Evolutionary conservation across 1,140 invertebrate genomes (phyloP).

Genomic region (Trichoplusia ni): DNA sequence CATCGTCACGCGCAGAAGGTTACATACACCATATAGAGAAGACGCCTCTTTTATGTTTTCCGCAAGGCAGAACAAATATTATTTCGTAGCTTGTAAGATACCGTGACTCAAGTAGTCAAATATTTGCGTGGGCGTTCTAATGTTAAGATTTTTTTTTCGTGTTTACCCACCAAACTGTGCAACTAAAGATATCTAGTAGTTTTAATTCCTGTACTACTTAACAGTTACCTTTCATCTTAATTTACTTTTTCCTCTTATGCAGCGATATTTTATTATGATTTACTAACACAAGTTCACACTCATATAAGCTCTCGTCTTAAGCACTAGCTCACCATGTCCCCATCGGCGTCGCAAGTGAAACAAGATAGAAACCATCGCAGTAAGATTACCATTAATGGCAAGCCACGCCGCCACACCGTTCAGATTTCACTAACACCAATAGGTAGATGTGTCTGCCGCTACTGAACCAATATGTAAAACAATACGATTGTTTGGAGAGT

Average conservation of each 20-base stretch:
- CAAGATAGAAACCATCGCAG: slow-evolving; percentile 12
- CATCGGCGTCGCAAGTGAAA: not conserved
- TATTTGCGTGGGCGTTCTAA: not conserved
- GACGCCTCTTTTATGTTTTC: slow-evolving; percentile 15
- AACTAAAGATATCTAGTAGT: too few species aligned
- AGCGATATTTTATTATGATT: too few species aligned
- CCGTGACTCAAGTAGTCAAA: not conserved
- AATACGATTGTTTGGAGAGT: slow-evolving; percentile 21
- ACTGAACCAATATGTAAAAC: slow-evolving; percentile 23
- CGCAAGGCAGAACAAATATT: slow-evolving; percentile 1
- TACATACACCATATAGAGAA: slow-evolving; percentile 19
- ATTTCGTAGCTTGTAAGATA: not conserved
- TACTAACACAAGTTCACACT: not conserved
- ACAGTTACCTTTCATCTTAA: not conserved
- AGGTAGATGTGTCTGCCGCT: not conserved
- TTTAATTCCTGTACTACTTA: too few species aligned
- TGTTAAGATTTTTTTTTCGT: too few species aligned
- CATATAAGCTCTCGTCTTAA: too few species aligned
- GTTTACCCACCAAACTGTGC: too few species aligned
- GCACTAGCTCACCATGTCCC: not conserved
- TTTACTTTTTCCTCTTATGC: too few species aligned
- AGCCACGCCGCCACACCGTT: slow-evolving; percentile 3
- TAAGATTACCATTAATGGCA: slow-evolving; percentile 20
- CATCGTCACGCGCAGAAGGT: slow-evolving; percentile 11
- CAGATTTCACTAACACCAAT: slow-evolving; percentile 26